Conservation (phyloP, 2,797 vertebrate species). For the Siniperca scherzeri region DNA sequence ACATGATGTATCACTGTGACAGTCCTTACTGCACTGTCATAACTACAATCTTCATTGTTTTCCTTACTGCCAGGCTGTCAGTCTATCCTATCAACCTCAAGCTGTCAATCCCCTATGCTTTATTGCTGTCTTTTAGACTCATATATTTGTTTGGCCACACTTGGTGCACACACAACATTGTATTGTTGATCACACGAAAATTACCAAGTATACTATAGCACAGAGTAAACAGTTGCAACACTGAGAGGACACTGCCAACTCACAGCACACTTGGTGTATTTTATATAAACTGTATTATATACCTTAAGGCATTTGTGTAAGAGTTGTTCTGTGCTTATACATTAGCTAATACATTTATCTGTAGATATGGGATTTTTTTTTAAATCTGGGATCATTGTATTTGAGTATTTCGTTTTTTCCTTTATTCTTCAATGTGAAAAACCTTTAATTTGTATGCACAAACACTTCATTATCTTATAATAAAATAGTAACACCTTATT, state of each 20-base stretch:
- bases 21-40: conserved; percentile 55
- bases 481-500: neutral
- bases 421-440: neutral
- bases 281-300: neutral
- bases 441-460: neutral
- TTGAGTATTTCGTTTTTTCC: neutral
- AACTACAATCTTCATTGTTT: conserved; percentile 60
- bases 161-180: neutral
- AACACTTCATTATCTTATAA: neutral
- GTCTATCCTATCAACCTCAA: conserved; percentile 44
- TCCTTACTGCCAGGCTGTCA: conserved; percentile 53
- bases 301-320: neutral
- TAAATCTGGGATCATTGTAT: neutral
- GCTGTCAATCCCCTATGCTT: conserved; percentile 44
- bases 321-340: neutral
- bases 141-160: conserved; percentile 32
- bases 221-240: conserved; percentile 13
- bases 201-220: neutral
- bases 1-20: conserved; percentile 59
- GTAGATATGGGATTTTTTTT: neutral
- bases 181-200: conserved; percentile 21
- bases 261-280: neutral
- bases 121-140: conserved; percentile 42
- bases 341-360: neutral
- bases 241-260: neutral